A percentile compares a stretch with the other conserved stretches of the same genome.
Conservation (phyloP, 35 echinoderm and acorn worm species). For the Strongylocentrotus purpuratus region DNA sequence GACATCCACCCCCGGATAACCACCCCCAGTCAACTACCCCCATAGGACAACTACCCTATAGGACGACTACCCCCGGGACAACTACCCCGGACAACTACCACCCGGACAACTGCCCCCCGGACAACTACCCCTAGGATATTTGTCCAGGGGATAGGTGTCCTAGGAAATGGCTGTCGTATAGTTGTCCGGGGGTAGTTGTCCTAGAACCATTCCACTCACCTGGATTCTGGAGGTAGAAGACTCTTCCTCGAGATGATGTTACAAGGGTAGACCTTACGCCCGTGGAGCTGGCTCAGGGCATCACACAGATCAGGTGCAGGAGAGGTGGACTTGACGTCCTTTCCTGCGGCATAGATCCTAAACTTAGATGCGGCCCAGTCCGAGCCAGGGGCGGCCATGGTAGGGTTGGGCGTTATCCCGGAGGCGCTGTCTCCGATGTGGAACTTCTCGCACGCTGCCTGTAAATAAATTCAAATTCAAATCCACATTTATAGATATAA, state of each 20-base stretch:
- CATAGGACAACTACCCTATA: too few species aligned
- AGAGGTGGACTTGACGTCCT: slow-evolving; percentile 42
- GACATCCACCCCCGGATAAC: too few species aligned
- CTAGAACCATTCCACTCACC: slow-evolving; percentile 54
- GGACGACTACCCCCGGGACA: too few species aligned
- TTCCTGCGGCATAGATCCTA: slow-evolving; percentile 50
- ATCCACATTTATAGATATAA: too few species aligned
- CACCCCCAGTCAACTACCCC: too few species aligned
- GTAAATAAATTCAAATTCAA: not conserved
- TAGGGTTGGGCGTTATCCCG: slow-evolving; percentile 52
- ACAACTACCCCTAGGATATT: too few species aligned
- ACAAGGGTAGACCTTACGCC: slow-evolving; percentile 68
- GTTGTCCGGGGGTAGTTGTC: too few species aligned
- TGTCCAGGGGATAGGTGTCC: too few species aligned
- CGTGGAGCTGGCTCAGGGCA: slow-evolving; percentile 69
- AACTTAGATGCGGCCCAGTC: slow-evolving; percentile 70
- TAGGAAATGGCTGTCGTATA: too few species aligned
- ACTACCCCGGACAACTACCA: too few species aligned
- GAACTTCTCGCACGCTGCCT: slow-evolving; percentile 88
- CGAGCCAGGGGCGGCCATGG: slow-evolving; percentile 49
- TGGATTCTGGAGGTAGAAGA: slow-evolving; percentile 77
- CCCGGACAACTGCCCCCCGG: too few species aligned
- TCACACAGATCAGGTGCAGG: slow-evolving; percentile 63
- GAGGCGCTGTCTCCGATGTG: slow-evolving; percentile 79
- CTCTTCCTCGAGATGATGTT: slow-evolving; percentile 73